These are phyloP conservation scores for Tragelaphus scriptus DNA, from an alignment of 2,113 vertebrate genomes.

Conservation along the genomic window DNA sequence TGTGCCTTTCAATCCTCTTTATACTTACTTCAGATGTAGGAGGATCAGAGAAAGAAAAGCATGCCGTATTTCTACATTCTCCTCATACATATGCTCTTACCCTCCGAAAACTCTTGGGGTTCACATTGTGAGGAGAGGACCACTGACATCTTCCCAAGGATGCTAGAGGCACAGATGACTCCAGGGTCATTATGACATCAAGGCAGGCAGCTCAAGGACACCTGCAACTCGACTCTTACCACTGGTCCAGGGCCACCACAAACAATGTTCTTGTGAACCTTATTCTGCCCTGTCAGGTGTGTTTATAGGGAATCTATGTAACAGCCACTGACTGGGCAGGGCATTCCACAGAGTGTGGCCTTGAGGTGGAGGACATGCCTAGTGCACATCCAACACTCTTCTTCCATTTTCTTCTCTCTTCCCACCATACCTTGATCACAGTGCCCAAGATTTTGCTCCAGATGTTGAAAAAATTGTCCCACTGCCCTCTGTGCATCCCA, in stretches of 20 bases:
- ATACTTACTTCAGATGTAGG: background rate
- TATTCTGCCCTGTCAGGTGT: background rate
- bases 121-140: background rate
- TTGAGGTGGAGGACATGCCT: background rate
- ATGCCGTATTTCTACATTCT: background rate
- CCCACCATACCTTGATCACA: background rate
- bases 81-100: background rate
- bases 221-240: background rate
- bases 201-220: background rate
- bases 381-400: background rate
- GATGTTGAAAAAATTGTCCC: background rate
- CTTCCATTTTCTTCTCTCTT: background rate
- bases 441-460: background rate
- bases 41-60: background rate
- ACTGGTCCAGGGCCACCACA: background rate
- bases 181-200: background rate
- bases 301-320: background rate
- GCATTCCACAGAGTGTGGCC: background rate
- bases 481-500: background rate
- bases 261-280: background rate
- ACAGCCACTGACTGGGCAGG: background rate
- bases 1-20: background rate
- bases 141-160: background rate
- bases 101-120: background rate
- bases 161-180: background rate